A percentile compares a stretch with the other conserved stretches of the same genome.
Evolutionary conservation across 2,888 invertebrate species (phyloP).

Genomic region (Thecocarcelia acutangulata): DNA sequence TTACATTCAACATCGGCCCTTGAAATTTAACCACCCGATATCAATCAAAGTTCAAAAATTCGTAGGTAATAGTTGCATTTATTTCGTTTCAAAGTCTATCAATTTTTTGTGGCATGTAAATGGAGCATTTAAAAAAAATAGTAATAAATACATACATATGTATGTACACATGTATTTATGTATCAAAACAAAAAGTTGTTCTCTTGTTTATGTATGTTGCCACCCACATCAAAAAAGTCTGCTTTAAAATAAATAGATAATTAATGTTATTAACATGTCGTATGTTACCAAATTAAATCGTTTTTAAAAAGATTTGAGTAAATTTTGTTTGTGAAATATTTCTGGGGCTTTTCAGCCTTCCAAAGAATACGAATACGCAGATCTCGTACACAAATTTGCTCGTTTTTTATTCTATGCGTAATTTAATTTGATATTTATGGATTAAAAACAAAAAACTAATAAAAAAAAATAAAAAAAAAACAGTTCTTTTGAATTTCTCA

Average conservation of each 20-base stretch:
- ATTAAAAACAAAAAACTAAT: slow-evolving; percentile 36
- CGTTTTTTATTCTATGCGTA: slow-evolving; percentile 77
- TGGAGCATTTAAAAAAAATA: no score
- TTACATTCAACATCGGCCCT: no score
- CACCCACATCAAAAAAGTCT: slow-evolving; percentile 44
- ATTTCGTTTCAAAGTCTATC: no score
- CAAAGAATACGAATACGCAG: not conserved
- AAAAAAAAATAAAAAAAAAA: not conserved
- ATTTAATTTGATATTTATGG: slow-evolving; percentile 72
- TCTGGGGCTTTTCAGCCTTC: not conserved
- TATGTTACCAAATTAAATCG: slow-evolving; percentile 29
- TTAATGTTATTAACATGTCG: slow-evolving; percentile 41
- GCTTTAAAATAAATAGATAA: slow-evolving; percentile 43
- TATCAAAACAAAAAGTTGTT: slow-evolving; percentile 6
- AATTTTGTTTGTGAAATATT: not conserved
- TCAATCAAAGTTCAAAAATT: no score
- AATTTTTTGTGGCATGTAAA: no score
- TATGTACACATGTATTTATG: no score
- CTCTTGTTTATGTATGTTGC: slow-evolving; percentile 8
- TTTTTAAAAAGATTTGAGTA: slow-evolving; percentile 53
- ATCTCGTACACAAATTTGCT: slow-evolving; percentile 72
- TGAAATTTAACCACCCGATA: no score
- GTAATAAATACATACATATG: no score
- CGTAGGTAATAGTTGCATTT: no score
- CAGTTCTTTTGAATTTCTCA: slow-evolving; percentile 44